Evolutionary conservation across 2,888 invertebrate species (phyloP), one percentile per base, ranked within the genome.

Genomic region (Pandemis corylana): DNA sequence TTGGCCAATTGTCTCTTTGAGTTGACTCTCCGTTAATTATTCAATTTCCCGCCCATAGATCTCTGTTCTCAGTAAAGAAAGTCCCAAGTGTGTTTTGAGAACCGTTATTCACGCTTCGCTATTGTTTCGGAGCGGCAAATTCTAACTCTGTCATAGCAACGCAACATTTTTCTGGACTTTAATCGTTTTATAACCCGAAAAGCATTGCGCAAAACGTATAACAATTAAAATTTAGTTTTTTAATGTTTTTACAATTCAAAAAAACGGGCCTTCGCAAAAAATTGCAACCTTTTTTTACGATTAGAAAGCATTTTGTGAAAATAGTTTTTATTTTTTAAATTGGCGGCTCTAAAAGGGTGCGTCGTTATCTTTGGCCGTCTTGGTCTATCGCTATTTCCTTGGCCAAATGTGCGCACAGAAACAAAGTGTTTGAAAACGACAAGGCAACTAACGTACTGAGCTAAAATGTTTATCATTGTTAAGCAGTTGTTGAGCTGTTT

Each of bases 231-330:
- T 56, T 66, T 72, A 69, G 36, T 71, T 75, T 77, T 82, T 80
- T 77, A 77, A 76, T 76, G 71, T 76, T 49, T 62, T 49, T 72
- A 78, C 77, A 75, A 78, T 59, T 59, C 70, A 66, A 70, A 67
- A 71, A 67, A 62, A 63, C 71, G 28, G 69, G 41, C n/a, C 78
- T 86, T 87, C 82, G 82, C 83, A 83, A 86, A 87, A 89, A 86
- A 84, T 86, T 81, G 85, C 86, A 80, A 83, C 75, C 80, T 83
- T 85, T 85, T 85, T 87, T 86, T 85, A 82, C 77, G 78, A 83
- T 85, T 87, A 86, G 89, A 92, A 91, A 90, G 90, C 80, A 73
- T 80, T 81, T 64, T 83, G 81, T 77, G 28, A 20, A 65, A 76
- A 44, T 9, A 36, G 44, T 70, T 71, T 75, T 75, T 74, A 70